A percentile compares a stretch with the other conserved stretches of the same genome.
Evolutionary conservation across 2,113 vertebrate genomes (phyloP).

Genomic region (Poeciliopsis turrubarensis): DNA sequence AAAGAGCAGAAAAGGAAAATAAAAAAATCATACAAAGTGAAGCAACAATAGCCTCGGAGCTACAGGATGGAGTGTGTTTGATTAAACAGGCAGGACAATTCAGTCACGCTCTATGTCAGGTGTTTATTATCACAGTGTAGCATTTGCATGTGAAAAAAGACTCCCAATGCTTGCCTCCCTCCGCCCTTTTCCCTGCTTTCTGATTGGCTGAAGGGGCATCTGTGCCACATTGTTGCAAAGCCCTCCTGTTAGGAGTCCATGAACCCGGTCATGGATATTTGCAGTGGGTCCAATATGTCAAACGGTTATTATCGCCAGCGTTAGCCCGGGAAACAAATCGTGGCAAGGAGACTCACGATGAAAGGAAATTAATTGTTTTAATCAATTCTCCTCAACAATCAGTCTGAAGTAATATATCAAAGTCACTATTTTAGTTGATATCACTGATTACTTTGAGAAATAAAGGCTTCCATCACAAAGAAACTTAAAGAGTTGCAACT

Average conservation of each 20-base stretch:
- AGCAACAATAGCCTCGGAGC: constrained; percentile 32
- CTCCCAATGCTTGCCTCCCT: constrained; percentile 43
- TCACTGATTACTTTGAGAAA: constrained; percentile 12
- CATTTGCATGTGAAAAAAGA: constrained; percentile 84
- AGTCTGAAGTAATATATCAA: constrained; percentile 59
- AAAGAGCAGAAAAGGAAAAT: constrained; percentile 4
- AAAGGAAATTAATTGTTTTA: constrained; percentile 68
- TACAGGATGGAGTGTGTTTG: constrained; percentile 55
- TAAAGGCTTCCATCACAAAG: neutral
- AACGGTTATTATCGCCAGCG: constrained; percentile 76
- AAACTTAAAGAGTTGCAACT: neutral
- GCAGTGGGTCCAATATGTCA: constrained; percentile 72
- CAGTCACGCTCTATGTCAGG: constrained; percentile 82
- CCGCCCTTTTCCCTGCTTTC: constrained; percentile 19
- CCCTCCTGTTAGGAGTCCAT: constrained; percentile 67
- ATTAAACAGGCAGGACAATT: constrained; percentile 80
- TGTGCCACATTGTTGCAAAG: constrained; percentile 67
- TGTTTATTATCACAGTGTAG: constrained; percentile 83
- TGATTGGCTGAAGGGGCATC: constrained; percentile 71
- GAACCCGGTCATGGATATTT: constrained; percentile 74
- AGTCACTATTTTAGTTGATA: constrained; percentile 27
- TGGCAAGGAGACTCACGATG: constrained; percentile 61
- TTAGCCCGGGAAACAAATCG: constrained; percentile 75
- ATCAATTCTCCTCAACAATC: constrained; percentile 72
- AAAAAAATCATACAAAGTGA: constrained; percentile 4